Base-by-base conservation (phyloP, 2,113 vertebrate species). In the Mormyrus lacerda region DNA sequence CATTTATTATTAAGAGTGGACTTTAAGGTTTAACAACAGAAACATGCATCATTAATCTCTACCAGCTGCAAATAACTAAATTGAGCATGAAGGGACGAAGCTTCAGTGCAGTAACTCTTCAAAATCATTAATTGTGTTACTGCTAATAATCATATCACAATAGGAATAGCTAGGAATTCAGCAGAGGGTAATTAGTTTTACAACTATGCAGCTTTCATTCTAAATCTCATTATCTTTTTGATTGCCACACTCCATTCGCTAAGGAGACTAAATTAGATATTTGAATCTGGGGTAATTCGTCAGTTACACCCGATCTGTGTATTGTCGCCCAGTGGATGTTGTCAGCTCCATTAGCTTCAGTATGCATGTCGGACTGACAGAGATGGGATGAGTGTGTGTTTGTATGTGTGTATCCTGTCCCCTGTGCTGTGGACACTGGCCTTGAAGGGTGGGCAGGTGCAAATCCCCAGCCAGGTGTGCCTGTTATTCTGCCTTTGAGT, bases 191-290 rank as follows among this genome's bases (percentile, higher is more conserved):
- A 87, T 87, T 53, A 35, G 48, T 87, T 87, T 53, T 87, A 87
- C 85, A 87, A 87, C 85, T 53, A 39, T 47, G 85, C 85, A 55
- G n/a, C 48, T 87, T 87, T 87, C 85, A 87, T 87, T 87, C 15
- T 50, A 87, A 53, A 53, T 87, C 85, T 87, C 85, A 87, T 87
- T 87, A 87, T 87, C 48, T 51, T 87, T 55, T 53, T 87, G 85
- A 53, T 87, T 87, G 85, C 85, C 47, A n/a, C 48, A 53, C 85
- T 87, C 50, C 50, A 47, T 53, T 87, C 85, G 48, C 50, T 35
- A 87, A 87, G n/a, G 47, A 47, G 24, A 35, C 85, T 87, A 87
- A 87, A 87, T 87, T 53, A 87, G 85, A 55, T 87, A 87, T 87
- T 85, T 53, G 85, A 87, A 87, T 55, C 50, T 31, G 27, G 85